A percentile compares a stretch with the other conserved stretches of the same genome.
phyloP scores from a whole-genome alignment of 2,113 vertebrate genomes.

The Gulo gulo region DNA sequence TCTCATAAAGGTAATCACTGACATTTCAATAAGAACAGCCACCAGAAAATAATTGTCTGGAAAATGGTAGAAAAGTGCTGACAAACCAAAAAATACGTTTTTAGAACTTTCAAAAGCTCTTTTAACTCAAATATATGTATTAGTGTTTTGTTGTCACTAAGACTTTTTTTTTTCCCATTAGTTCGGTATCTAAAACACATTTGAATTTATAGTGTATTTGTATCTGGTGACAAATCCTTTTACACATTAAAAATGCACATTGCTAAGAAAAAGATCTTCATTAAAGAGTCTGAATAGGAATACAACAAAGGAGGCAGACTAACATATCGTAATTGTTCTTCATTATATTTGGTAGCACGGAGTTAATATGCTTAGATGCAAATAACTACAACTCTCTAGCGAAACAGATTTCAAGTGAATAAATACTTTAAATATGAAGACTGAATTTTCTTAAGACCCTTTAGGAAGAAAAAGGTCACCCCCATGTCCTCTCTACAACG shows the following conservation, averaged over 20 bases:
- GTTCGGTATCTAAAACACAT: neutral
- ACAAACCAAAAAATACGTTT: neutral
- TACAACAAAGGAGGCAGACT: neutral
- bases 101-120: neutral
- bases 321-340: neutral
- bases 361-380: neutral
- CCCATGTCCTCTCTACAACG: conserved; percentile 35
- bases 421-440: neutral
- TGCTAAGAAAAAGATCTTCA: conserved; percentile 23
- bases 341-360: neutral
- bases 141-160: neutral
- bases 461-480: conserved; percentile 20
- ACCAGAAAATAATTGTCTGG: neutral
- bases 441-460: neutral
- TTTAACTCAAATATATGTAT: conserved; percentile 13
- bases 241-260: neutral
- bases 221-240: conserved; percentile 30
- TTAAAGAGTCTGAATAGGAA: neutral
- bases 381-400: neutral
- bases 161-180: neutral
- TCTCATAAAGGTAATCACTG: neutral
- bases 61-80: neutral
- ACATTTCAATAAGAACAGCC: neutral
- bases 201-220: neutral
- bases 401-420: neutral